Evolutionary conservation across 1,140 invertebrate species (phyloP).

Genomic region (Pseudomyrmex pallidus): DNA sequence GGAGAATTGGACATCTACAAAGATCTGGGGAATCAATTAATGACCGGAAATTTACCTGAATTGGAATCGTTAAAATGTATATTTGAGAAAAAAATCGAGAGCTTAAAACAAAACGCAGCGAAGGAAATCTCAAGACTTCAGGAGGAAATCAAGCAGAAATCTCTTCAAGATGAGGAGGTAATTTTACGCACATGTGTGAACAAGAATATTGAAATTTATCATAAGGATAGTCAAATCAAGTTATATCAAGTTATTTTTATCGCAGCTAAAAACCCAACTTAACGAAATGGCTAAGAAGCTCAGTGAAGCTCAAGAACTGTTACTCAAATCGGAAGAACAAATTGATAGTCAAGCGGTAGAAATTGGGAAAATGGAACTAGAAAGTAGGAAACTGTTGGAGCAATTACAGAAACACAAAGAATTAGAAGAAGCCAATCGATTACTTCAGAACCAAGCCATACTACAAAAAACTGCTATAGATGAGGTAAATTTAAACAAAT

Average conservation of each 20-base stretch:
- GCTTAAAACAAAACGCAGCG: slow-evolving; percentile 71
- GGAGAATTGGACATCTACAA: slow-evolving; percentile 76
- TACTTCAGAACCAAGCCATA: slow-evolving; percentile 52
- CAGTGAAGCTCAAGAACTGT: slow-evolving; percentile 69
- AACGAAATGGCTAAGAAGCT: slow-evolving; percentile 77
- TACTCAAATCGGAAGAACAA: slow-evolving; percentile 78
- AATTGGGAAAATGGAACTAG: slow-evolving; percentile 74
- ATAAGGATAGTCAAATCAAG: no score
- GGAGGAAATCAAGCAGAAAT: slow-evolving; percentile 71
- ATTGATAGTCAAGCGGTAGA: slow-evolving; percentile 76
- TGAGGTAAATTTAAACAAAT: slow-evolving; percentile 62
- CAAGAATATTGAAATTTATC: no score
- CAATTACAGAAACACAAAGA: slow-evolving; percentile 69
- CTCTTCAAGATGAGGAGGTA: slow-evolving; percentile 76
- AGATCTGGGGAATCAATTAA: slow-evolving; percentile 76
- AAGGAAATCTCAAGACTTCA: slow-evolving; percentile 75
- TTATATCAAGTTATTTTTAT: slow-evolving; percentile 39
- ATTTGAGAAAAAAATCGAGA: slow-evolving; percentile 78
- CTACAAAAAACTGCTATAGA: slow-evolving; percentile 55
- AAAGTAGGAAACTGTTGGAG: slow-evolving; percentile 73
- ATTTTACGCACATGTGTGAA: background rate
- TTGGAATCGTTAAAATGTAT: slow-evolving; percentile 75
- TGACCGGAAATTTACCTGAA: slow-evolving; percentile 74
- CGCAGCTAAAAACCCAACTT: slow-evolving; percentile 77
- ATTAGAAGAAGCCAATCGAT: slow-evolving; percentile 59